Evolutionary conservation across 2,797 vertebrate genomes (phyloP), one percentile per base, ranked within the genome.

Genomic region (Tenualosa ilisha): DNA sequence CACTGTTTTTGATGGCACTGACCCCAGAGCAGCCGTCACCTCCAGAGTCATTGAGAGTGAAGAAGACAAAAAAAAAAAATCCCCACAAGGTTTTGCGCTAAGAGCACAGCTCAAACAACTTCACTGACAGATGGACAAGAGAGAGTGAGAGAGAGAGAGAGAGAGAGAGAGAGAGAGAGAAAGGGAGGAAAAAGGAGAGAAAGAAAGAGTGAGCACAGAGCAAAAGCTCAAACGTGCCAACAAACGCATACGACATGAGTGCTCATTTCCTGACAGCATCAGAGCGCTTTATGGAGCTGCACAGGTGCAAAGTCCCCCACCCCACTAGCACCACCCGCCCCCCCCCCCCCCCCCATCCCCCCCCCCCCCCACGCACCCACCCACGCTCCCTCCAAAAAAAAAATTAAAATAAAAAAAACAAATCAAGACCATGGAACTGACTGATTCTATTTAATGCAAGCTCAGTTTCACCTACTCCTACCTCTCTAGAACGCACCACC

Each of bases 201-300:
- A 24, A 68, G 63, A 68, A 37, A 68, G 63, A 72, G 43, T 46
- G 49, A 40, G 51, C 56, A 87, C 86, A 82, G 20, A 63, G 49
- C 43, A 68, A 49, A 89, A 40, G 59, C 50, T 59, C 81, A 40
- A 53, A 56, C 59, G 8, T 61, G 54, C 68, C 68, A 37, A 75
- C 68, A 43, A 43, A 75, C 15, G 68, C 31, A 81, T 79, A 87
- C 81, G 85, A 86, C 83, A 88, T 3, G 54, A 88, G 86, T 24
- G 82, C 82, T 92, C 83, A 87, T 92, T 91, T 92, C 90, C 91
- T 87, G 87, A 75, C 59, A 46, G 50, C 86, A 84, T 84, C 85
- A 13, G n/a, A 84, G 82, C 82, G 49, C 88, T 90, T 87, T 84
- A 20, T 75, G 68, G 31, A 37, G 31, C 12, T 20, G 24, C 65